Percentiles rank a stretch among this genome's conserved stretches.
Conservation (phyloP, 2,888 invertebrate genomes). For the Aphrophora alni region DNA sequence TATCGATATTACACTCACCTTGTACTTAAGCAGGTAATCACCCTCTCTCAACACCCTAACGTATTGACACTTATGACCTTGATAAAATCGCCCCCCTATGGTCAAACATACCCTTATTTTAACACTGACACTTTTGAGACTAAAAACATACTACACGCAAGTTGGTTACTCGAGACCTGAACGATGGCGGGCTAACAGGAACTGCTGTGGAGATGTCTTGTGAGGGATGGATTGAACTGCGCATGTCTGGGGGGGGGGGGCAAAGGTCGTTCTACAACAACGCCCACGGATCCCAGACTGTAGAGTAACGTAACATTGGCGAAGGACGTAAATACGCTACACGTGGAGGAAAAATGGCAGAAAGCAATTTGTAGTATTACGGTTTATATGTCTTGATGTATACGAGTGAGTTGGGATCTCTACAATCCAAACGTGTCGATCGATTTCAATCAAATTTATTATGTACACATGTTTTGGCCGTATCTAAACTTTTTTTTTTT, state of each 20-base stretch:
- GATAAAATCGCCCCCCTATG: neutral
- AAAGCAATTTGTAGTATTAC: no score
- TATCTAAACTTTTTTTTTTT: no score
- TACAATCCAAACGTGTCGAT: no score
- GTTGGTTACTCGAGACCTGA: no score
- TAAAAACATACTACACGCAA: no score
- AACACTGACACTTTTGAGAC: no score
- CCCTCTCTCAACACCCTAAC: neutral
- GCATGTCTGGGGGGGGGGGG: neutral
- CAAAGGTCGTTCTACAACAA: neutral
- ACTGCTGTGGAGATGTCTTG: neutral
- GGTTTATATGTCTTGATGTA: no score
- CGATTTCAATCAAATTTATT: no score
- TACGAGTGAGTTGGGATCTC: no score
- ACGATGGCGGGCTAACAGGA: neutral
- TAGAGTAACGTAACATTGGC: neutral
- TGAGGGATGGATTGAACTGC: neutral
- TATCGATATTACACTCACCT: no score
- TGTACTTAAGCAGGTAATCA: neutral
- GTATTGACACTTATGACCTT: neutral
- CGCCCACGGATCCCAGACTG: neutral
- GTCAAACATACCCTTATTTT: neutral
- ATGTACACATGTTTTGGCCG: no score
- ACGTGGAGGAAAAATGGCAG: neutral
- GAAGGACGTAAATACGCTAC: neutral